phyloP scores from a whole-genome alignment of 2,888 invertebrate genomes.

The Platynereis dumerilii region DNA sequence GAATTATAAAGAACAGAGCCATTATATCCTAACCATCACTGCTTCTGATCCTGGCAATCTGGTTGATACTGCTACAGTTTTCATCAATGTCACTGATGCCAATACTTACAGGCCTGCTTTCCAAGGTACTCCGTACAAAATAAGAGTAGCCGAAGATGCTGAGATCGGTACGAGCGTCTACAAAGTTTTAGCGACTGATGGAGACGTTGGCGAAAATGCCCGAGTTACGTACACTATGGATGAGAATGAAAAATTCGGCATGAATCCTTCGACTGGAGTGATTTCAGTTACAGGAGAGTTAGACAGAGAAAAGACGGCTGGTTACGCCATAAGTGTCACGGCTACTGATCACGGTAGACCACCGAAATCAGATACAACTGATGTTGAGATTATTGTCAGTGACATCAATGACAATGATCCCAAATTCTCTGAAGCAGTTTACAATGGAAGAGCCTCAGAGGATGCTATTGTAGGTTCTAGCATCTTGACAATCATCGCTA shows the following conservation, averaged over 20 bases:
- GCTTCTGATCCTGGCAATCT: conserved; percentile 90
- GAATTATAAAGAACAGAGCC: conserved; percentile 89
- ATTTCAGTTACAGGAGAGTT: conserved; percentile 84
- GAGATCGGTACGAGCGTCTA: conserved; percentile 89
- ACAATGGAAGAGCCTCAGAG: conserved; percentile 86
- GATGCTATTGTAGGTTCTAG: conserved; percentile 90
- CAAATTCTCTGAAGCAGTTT: conserved; percentile 79
- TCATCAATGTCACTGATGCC: conserved; percentile 91
- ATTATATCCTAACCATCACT: conserved; percentile 71
- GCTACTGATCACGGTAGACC: conserved; percentile 93
- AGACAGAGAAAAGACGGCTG: conserved; percentile 81
- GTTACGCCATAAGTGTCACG: conserved; percentile 85
- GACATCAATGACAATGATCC: conserved; percentile 97
- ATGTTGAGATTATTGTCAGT: conserved; percentile 91
- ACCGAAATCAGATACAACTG: conserved; percentile 89
- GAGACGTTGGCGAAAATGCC: conserved; percentile 94
- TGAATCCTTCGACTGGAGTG: conserved; percentile 92
- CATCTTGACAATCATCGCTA: conserved; percentile 88
- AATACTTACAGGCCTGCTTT: conserved; percentile 94
- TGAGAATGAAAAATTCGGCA: conserved; percentile 72
- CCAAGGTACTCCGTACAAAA: conserved; percentile 89
- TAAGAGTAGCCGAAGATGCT: conserved; percentile 89
- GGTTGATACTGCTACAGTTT: conserved; percentile 86
- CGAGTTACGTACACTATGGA: conserved; percentile 66
- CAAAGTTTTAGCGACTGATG: conserved; percentile 89